These are phyloP conservation scores for Arion vulgaris DNA, from an alignment of 1,140 invertebrate genomes.

Conservation along the genomic window DNA sequence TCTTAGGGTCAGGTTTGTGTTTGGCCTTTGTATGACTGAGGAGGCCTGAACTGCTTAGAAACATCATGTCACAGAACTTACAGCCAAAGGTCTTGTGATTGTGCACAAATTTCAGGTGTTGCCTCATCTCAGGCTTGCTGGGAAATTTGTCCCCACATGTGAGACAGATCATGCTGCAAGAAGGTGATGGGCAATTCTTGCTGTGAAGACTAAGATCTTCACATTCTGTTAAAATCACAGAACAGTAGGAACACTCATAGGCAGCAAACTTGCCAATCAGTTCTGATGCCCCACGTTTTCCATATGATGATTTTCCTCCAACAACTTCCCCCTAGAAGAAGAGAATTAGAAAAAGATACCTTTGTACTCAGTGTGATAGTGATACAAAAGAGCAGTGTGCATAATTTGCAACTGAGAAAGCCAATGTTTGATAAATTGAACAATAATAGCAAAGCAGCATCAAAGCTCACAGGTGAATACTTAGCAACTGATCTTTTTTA, in stretches of 20 bases:
- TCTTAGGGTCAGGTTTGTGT: constrained; percentile 33
- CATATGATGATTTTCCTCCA: not conserved
- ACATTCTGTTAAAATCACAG: constrained; percentile 33
- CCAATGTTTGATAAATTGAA: not conserved
- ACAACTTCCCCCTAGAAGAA: constrained; percentile 24
- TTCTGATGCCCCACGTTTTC: constrained; percentile 29
- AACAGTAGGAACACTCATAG: constrained; percentile 35
- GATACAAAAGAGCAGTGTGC: not conserved
- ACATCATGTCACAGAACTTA: constrained; percentile 39
- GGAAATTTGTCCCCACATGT: constrained; percentile 39
- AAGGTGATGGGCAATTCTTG: constrained; percentile 32
- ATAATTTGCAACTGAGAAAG: not conserved
- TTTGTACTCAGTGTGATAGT: not conserved
- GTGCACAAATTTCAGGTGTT: constrained; percentile 29
- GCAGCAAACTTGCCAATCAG: constrained; percentile 36
- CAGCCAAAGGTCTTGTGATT: constrained; percentile 35
- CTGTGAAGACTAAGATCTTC: constrained; percentile 29
- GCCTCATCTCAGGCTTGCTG: constrained; percentile 36
- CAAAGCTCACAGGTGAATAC: not conserved
- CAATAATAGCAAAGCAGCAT: not conserved
- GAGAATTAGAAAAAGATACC: constrained; percentile 20
- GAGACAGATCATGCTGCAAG: constrained; percentile 36
- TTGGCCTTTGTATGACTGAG: constrained; percentile 36
- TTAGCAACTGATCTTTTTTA: too few species aligned
- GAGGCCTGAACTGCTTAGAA: constrained; percentile 30